phyloP scores from a whole-genome alignment of 2,797 vertebrate species.

The Darevskia mixta region DNA sequence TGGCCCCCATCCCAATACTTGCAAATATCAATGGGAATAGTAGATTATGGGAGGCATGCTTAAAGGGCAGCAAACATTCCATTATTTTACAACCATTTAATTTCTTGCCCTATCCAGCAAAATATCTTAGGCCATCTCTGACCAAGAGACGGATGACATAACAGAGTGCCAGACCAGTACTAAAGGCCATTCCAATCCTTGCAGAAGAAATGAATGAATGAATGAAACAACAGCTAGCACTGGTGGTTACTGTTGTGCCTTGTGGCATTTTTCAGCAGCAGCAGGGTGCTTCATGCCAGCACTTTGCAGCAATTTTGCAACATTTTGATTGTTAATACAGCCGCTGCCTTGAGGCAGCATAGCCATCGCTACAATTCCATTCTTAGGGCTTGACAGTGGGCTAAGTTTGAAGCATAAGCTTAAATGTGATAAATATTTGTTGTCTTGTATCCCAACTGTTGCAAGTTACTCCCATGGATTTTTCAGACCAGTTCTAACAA shows the following conservation, averaged over 20 bases:
- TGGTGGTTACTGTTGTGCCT: not conserved
- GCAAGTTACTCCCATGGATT: not conserved
- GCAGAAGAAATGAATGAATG: not conserved
- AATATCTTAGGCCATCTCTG: not conserved
- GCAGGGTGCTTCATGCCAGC: not conserved
- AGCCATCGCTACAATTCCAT: not conserved
- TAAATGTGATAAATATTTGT: not conserved
- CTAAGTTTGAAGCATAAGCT: not conserved
- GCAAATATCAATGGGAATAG: not conserved
- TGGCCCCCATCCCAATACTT: not conserved
- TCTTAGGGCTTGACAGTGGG: not conserved
- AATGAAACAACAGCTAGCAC: not conserved
- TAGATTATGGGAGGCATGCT: not conserved
- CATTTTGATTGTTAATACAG: not conserved
- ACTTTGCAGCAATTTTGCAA: not conserved
- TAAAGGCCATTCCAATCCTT: not conserved
- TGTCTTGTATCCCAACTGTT: not conserved
- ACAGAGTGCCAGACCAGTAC: not conserved
- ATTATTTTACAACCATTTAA: too few relatives aligned
- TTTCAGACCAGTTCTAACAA: not conserved
- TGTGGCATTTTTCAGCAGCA: not conserved
- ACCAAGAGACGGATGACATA: not conserved
- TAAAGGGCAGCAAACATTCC: not conserved
- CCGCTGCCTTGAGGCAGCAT: not conserved
- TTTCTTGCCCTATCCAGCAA: not conserved